Conservation (phyloP, 2,888 invertebrate species). For the Lithophane semibrunnea region DNA sequence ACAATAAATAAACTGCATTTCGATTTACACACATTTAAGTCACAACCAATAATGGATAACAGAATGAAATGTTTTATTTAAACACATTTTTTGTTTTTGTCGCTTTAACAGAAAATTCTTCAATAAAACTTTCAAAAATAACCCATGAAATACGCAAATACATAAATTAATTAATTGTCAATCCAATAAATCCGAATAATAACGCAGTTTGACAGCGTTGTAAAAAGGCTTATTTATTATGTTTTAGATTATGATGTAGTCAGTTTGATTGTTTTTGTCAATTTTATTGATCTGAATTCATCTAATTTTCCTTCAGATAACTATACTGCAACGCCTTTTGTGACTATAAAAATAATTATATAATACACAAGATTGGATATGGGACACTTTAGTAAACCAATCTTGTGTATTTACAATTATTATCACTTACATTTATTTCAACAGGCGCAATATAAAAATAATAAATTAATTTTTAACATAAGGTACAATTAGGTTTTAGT, state of each 20-base stretch:
- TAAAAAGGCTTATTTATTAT: slow-evolving; percentile 1
- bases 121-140: neutral
- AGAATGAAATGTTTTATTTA: neutral
- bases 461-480: too few species aligned
- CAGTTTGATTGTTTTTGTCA: neutral
- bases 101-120: neutral
- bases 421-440: too few species aligned
- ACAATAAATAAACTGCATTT: neutral
- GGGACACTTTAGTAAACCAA: too few species aligned
- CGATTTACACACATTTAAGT: neutral
- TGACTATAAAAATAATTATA: neutral
- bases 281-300: neutral
- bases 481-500: too few species aligned
- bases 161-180: slow-evolving; percentile 9
- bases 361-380: too few species aligned
- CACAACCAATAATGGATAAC: neutral
- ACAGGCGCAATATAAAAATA: too few species aligned
- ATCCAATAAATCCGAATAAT: neutral
- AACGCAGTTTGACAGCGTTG: neutral
- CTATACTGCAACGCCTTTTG: neutral
- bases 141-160: slow-evolving; percentile 6
- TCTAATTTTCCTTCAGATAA: neutral
- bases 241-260: slow-evolving; percentile 13
- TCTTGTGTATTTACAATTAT: too few species aligned
- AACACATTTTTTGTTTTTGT: too few species aligned